A percentile compares a stretch with the other conserved stretches of the same genome.
Conservation (phyloP, 2,888 invertebrate genomes). For the Emmelina monodactyla region DNA sequence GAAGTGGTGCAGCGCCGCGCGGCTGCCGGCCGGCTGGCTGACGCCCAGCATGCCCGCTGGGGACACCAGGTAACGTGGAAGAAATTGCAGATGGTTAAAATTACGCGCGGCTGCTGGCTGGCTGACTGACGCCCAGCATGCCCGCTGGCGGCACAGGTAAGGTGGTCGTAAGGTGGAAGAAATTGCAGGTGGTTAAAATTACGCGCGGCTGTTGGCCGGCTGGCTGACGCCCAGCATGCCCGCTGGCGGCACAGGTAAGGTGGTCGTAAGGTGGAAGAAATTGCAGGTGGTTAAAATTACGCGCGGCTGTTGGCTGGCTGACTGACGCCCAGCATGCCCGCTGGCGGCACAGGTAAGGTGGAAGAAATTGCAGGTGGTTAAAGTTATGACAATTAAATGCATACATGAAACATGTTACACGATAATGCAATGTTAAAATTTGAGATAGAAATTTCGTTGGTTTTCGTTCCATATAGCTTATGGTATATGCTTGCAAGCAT, state of each 20-base stretch:
- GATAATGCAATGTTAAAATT: too few relatives aligned
- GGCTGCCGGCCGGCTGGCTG: slow-evolving; percentile 46
- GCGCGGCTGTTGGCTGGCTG: slow-evolving; percentile 47
- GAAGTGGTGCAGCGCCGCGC: slow-evolving; percentile 68
- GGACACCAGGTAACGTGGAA: neutral
- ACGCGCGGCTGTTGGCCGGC: slow-evolving; percentile 42
- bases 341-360: slow-evolving; percentile 24
- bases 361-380: neutral
- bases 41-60: slow-evolving; percentile 65
- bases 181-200: neutral
- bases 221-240: slow-evolving; percentile 61
- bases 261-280: too few relatives aligned
- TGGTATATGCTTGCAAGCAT: too few relatives aligned
- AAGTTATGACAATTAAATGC: too few relatives aligned
- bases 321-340: slow-evolving; percentile 61
- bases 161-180: neutral
- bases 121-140: slow-evolving; percentile 52
- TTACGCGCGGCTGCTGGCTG: slow-evolving; percentile 43
- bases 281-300: too few relatives aligned
- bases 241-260: too few relatives aligned
- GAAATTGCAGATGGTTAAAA: too few relatives aligned
- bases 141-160: slow-evolving; percentile 44
- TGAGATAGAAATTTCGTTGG: too few relatives aligned
- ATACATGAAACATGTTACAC: too few relatives aligned
- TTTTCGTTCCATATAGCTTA: too few relatives aligned